Conservation (phyloP, 1,140 invertebrate genomes). For the Panagrolaimus sp. region DNA sequence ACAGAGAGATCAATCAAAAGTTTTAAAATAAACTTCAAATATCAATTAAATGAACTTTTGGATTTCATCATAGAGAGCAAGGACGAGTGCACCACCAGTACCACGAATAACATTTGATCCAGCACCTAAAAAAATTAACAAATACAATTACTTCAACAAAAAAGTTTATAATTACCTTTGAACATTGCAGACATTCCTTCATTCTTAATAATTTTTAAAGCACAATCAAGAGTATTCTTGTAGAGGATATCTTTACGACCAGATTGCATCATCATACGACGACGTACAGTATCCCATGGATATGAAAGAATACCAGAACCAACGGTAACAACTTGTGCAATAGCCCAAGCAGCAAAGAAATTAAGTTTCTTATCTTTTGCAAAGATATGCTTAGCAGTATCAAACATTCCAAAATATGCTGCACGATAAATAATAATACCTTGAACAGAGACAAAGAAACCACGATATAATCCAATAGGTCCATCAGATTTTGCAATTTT, state of each 20-base stretch:
- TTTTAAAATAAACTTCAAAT: too few relatives aligned
- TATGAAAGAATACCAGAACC: conserved; percentile 63
- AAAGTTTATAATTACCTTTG: conserved; percentile 58
- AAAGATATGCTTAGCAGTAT: conserved; percentile 54
- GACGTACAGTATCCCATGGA: conserved; percentile 63
- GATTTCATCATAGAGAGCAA: conserved; percentile 63
- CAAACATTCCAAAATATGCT: conserved; percentile 59
- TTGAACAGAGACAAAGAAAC: conserved; percentile 58
- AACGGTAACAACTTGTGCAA: conserved; percentile 61
- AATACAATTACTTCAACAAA: too few relatives aligned
- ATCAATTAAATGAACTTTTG: conserved; percentile 49
- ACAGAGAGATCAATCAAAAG: too few relatives aligned
- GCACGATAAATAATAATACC: conserved; percentile 59
- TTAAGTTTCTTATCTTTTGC: conserved; percentile 58
- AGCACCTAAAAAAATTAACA: conserved; percentile 42
- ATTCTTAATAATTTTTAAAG: conserved; percentile 61
- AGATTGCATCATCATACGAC: conserved; percentile 63
- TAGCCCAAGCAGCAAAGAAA: conserved; percentile 54
- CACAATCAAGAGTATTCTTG: conserved; percentile 63
- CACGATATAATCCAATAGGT: conserved; percentile 55
- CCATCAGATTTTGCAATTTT: conserved; percentile 58
- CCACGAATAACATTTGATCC: conserved; percentile 62
- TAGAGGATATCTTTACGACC: conserved; percentile 64
- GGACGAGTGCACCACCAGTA: conserved; percentile 61
- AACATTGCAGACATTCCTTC: conserved; percentile 62